Base-by-base conservation (phyloP, 2,113 vertebrate species). In the Cynocephalus volans region DNA sequence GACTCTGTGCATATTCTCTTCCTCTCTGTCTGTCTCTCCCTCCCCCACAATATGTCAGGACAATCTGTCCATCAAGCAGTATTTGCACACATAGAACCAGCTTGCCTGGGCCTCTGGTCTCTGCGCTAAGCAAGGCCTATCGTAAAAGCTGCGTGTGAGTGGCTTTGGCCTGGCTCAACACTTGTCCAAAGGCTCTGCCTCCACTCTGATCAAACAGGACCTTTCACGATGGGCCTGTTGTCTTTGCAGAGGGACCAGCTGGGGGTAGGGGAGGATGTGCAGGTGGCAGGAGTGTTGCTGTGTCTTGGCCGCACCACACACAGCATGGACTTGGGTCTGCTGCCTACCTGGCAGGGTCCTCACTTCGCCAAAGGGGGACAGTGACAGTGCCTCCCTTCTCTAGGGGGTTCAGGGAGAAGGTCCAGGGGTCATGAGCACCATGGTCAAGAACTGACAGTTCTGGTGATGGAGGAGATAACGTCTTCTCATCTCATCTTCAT, bases 81-180 rank as follows among this genome's bases (percentile, higher is more conserved):
- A 75, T 90, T 75, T 52, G 62, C 84, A 69, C 87, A 60, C 62
- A 1, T 50, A 50, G 60, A 84, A 33, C 87, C 24, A 75, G 93
- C 13, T 9, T 77, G 24, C 60, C 48, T 45, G 72, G 2, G n/a
- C 28, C 69, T 73, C 23, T 31, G 23, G 67, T 24, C 26, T 31
- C 64, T 13, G 6, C 6, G 50, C 18, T 6, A 1, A 60, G 70
- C 79, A 67, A 89, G 36, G 19, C 7, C 54, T 6, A 7, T 69
- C 72, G 41, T 21, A 33, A 26, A 60, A 52, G 41, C 72, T 8
- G 41, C 5, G 0, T 52, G 26, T 62, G 64, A 21, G 24, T 1
- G 0, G 58, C 14, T 41, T 5, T 19, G 8, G 72, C 31, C 52
- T 52, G 60, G 24, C 1, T 90, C 72, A 77, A 17, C 0, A 0